Evolutionary conservation across 2,113 vertebrate species (phyloP), one percentile per base, ranked within the genome.

Genomic region (Numida meleagris): DNA sequence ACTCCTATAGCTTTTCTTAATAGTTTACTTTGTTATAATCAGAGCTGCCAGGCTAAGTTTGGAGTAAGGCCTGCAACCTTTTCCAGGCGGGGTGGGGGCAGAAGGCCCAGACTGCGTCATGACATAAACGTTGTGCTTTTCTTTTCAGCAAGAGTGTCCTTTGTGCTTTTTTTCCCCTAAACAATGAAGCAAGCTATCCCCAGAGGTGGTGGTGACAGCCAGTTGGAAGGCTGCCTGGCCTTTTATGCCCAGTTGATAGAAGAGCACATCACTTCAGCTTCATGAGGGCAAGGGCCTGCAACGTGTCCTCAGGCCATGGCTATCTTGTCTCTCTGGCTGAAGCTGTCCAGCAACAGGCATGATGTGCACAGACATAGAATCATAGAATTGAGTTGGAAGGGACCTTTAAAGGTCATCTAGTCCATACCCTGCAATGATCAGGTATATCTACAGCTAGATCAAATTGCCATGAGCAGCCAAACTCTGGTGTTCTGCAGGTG

Each of bases 331-430:
- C 31, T 19, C 53, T 68, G 62, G 6, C 25, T 48, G 68, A 5
- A 12, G 4, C 14, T 45, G 77, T 63, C 48, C 45, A 85, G 46
- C 3, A 27, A 21, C 58, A 71, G 45, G 40, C 36, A 4, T 74
- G 70, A 71, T 8, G 4, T 12, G 15, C 0, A 0, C 1, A 4
- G 34, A 31, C n/a, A 36, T 29, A 36, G 40, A 59, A 31, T 53
- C 51, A 53, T 53, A 53, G 27, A 53, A 53, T 16, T 31, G 27
- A 53, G 27, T 31, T 53, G 51, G 27, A 31, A 53, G 51, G 51
- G 27, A 31, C 15, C 27, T 9, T 53, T 53, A 53, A 17, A 29
- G 27, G 15, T 31, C 15, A 53, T 53, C 51, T 53, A 31, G 51
- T 31, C 51, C 27, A 53, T 31, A 9, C 31, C 51, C 51, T 53